Evolutionary conservation across 2,888 invertebrate species (phyloP).

Genomic region (Thera britannica): DNA sequence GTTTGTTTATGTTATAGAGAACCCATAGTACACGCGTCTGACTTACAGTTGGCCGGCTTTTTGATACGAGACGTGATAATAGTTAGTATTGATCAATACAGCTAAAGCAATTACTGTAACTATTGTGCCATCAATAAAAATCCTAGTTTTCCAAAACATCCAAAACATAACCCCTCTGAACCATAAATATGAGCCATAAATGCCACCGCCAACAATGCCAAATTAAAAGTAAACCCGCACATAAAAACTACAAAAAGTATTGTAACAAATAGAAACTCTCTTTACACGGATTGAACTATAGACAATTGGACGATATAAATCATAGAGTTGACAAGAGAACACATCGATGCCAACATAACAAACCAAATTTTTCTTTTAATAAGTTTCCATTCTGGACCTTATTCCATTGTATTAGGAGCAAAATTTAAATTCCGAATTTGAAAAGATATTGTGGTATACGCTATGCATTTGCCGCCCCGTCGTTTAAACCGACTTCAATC

Average conservation of each 20-base stretch:
- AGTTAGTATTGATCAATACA: constrained; percentile 9
- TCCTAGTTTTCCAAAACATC: constrained; percentile 39
- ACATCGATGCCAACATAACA: constrained; percentile 54
- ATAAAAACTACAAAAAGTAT: constrained; percentile 66
- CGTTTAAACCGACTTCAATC: constrained; percentile 79
- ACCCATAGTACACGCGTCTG: not conserved
- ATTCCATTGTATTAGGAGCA: constrained; percentile 37
- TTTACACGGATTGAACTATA: constrained; percentile 79
- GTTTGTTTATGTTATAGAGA: no score
- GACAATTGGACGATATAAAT: constrained; percentile 80
- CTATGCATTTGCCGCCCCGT: constrained; percentile 74
- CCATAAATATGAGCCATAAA: constrained; percentile 74
- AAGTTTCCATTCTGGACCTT: constrained; percentile 45
- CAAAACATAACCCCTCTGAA: constrained; percentile 51
- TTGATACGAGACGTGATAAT: constrained; percentile 2
- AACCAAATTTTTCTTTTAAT: constrained; percentile 19
- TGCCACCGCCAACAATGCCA: constrained; percentile 73
- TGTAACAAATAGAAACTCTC: constrained; percentile 77
- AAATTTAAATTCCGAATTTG: not conserved
- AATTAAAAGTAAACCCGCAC: constrained; percentile 78
- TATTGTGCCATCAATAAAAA: constrained; percentile 47
- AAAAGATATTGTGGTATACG: constrained; percentile 39
- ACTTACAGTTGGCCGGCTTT: not conserved
- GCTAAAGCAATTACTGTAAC: constrained; percentile 22
- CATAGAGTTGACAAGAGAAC: constrained; percentile 81